Evolutionary conservation across 2,113 vertebrate species (phyloP), one percentile per base, ranked within the genome.

Genomic region (Pterocles burchelli): DNA sequence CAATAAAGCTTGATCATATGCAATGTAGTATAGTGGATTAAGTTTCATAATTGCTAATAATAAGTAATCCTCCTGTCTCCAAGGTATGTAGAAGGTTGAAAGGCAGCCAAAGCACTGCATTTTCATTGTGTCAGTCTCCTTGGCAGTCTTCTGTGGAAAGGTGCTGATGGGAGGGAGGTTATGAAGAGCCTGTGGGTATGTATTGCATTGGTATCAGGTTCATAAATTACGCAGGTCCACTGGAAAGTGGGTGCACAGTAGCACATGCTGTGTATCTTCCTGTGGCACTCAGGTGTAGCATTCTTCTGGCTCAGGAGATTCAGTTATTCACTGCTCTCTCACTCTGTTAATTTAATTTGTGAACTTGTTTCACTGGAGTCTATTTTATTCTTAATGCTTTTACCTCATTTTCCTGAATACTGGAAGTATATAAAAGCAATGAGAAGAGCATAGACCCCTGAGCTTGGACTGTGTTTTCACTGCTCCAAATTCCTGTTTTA

Each of bases 31-130:
- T 81, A 81, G 76, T 49, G 72, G 93, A 93, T 95, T 90, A 78
- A 84, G 94, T 94, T 95, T 93, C 63, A 10, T 96, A 96, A 96
- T 96, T 94, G 89, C 85, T 93, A 91, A 85, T 94, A 94, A 86
- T 93, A 95, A 96, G 90, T 95, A 94, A 96, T 95, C 79, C 88
- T 92, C 48, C 18, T 84, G 72, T 80, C 90, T 94, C 85, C 52
- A 31, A 76, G 76, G 72, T 83, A 41, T 84, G 33, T 36, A 68
- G 57, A 90, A 61, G 29, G 72, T 86, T 96, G 92, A 93, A 94
- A 97, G 78, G 93, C 90, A 88, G 90, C 92, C 90, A 94, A 88
- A 81, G 65, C n/a, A 57, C 77, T 80, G 84, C 79, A 65, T 93
- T 96, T 95, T 90, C 82, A 31, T 89, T 84, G 72, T 96, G 71